Evolutionary conservation across 2,888 invertebrate species (phyloP), one percentile per base, ranked within the genome.

Genomic region (Germaria angustata): DNA sequence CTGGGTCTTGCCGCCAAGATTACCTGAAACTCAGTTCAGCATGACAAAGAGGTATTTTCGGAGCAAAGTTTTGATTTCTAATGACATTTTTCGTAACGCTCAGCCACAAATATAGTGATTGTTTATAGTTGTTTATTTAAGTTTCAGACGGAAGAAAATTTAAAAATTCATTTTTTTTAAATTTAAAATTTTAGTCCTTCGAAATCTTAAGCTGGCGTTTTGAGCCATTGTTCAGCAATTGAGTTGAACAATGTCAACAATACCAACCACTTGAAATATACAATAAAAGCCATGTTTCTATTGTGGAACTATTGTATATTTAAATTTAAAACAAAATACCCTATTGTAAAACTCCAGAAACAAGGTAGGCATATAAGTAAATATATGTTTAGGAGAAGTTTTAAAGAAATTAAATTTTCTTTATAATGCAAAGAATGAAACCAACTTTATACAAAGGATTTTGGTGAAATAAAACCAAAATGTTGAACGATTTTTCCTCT

Each of bases 211-310:
- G 73, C 79, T 63, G 73, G 78, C 57, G 73, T 55, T 78, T 65
- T 63, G 36, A 15, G 13, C 36, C 36, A 75, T 75, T 75, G 69
- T 82, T 61, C 1, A 9, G 20, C 8, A 34, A 28, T 49, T 75
- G 39, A 39, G 15, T n/a, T n/a, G n/a, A n/a, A n/a, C n/a, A n/a
- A n/a, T n/a, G n/a, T n/a, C 8, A 13, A 78, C 65, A 78, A 78
- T 75, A 82, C 49, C 57, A 51, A 65, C 75, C 81, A 79, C 81
- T 82, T 82, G 78, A 78, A 53, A 65, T 32, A 51, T 13, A 75
- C 78, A 82, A 82, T 75, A 66, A 82, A 82, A 82, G 78, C 78
- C 81, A 82, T 66, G 15, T 63, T 51, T 5, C 51, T n/a, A 79
- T 78, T 68, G 51, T 81, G 2, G 9, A 41, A 41, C 24, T 36